These are phyloP conservation scores for Sitodiplosis mosellana DNA, from an alignment of 1,140 invertebrate species.

Conservation along the genomic window DNA sequence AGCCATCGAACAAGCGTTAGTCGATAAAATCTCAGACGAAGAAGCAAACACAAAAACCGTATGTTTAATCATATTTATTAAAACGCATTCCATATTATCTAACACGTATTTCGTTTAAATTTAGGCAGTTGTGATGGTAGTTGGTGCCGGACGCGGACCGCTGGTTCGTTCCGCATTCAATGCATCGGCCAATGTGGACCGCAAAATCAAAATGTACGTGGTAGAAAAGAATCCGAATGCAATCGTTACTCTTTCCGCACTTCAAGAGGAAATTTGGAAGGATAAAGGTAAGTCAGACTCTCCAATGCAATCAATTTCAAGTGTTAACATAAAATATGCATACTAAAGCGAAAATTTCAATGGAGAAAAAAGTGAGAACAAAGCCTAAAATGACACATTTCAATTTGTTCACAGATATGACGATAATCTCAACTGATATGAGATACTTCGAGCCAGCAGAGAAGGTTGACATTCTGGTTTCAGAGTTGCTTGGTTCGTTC, in stretches of 20 bases:
- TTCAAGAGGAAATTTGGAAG: constrained; percentile 66
- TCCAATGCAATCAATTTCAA: too few species aligned
- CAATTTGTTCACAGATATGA: constrained; percentile 26
- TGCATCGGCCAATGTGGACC: constrained; percentile 38
- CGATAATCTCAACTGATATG: constrained; percentile 81
- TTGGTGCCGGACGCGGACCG: constrained; percentile 91
- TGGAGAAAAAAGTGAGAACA: too few species aligned
- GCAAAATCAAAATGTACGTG: constrained; percentile 61
- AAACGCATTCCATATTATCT: not conserved
- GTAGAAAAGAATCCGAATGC: constrained; percentile 98
- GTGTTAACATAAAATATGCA: too few species aligned
- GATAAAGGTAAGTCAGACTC: constrained; percentile 32
- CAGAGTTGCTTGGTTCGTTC: constrained; percentile 92
- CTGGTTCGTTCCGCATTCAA: constrained; percentile 68
- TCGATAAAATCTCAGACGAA: constrained; percentile 24
- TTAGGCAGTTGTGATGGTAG: constrained; percentile 63
- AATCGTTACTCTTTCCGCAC: constrained; percentile 67
- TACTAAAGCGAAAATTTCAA: too few species aligned
- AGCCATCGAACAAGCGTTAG: constrained; percentile 59
- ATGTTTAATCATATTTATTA: not conserved
- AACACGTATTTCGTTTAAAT: not conserved
- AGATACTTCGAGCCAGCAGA: constrained; percentile 61
- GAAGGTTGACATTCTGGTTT: constrained; percentile 88
- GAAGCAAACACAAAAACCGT: constrained; percentile 17
- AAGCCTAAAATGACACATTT: constrained; percentile 2